Conservation (phyloP, 1,140 invertebrate genomes). For the Bombyx mori region ASM3026992v2 NC_085134.1:5418001-5418500, state of each 20-base stretch:
- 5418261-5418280: too few species aligned
- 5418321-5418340: too few species aligned
- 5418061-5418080: too few species aligned
- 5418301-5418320: not conserved
- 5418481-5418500: not conserved
- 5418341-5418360: conserved; percentile 17
- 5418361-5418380: conserved; percentile 11
- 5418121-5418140: conserved; percentile 64
- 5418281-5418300: not conserved
- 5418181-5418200: conserved; percentile 53
- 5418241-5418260: conserved; percentile 62
- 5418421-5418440: conserved; percentile 24
- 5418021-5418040: too few species aligned
- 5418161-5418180: conserved; percentile 59
- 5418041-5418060: too few species aligned
- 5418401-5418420: not conserved
- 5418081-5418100: not conserved
- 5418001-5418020: too few species aligned
- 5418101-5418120: conserved; percentile 5
- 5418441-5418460: conserved; percentile 23
- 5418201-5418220: conserved; percentile 48
- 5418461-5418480: conserved; percentile 22
- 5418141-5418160: conserved; percentile 56
- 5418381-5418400: too few species aligned
- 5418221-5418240: conserved; percentile 56